phyloP scores from a whole-genome alignment of 2,888 invertebrate species.

The Mactromeris polynyma region DNA sequence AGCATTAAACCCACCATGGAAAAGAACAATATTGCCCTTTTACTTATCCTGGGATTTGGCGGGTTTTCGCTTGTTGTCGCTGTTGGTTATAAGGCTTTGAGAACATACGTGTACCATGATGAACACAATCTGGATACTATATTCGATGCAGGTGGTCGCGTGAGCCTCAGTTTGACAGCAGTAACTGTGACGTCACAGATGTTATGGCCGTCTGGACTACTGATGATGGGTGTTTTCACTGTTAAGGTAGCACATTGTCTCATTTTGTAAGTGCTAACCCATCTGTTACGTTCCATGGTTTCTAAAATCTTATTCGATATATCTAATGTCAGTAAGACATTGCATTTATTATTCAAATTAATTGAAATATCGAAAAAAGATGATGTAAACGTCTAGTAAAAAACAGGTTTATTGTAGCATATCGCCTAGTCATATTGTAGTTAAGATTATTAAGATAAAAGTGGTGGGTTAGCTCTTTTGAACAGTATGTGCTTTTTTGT shows the following conservation, averaged over 20 bases:
- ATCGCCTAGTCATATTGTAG: too few relatives aligned
- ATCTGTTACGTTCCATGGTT: too few relatives aligned
- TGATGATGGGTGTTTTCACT: conserved; percentile 39
- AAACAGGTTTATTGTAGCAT: too few relatives aligned
- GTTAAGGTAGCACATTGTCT: conserved; percentile 37
- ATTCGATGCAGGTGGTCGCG: conserved; percentile 63
- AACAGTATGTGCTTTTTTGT: too few relatives aligned
- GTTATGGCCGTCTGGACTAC: conserved; percentile 57
- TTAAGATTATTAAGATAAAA: too few relatives aligned
- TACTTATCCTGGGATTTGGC: conserved; percentile 76
- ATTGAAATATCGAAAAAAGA: too few relatives aligned
- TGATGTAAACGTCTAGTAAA: too few relatives aligned
- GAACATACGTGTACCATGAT: conserved; percentile 76
- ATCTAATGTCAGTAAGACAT: too few relatives aligned
- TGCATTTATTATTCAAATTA: too few relatives aligned
- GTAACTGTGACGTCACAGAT: conserved; percentile 63
- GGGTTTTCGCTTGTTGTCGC: conserved; percentile 75
- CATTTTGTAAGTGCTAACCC: too few relatives aligned
- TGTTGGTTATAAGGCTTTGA: conserved; percentile 69
- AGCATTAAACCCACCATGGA: conserved; percentile 65
- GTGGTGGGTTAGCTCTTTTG: too few relatives aligned
- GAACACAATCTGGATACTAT: conserved; percentile 75
- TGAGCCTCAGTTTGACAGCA: conserved; percentile 59
- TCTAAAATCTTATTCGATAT: too few relatives aligned
- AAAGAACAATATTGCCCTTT: conserved; percentile 69